A percentile compares a stretch with the other conserved stretches of the same genome.
Conservation (phyloP, 2,888 invertebrate genomes). For the Conus canariensis region DNA sequence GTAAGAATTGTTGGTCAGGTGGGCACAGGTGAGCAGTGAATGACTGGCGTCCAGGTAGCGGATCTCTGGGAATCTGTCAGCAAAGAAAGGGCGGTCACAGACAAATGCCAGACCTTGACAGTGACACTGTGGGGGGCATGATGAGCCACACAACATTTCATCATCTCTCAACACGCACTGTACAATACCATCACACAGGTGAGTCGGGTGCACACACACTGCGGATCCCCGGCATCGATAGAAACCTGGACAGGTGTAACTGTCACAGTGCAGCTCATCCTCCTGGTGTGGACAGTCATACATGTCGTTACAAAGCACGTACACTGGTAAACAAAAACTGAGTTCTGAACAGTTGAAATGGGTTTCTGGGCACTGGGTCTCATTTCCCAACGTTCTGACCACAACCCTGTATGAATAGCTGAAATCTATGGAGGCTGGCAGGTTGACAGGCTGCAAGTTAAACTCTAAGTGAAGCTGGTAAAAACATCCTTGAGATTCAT, state of each 20-base stretch:
- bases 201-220: background rate
- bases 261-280: background rate
- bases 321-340: constrained; percentile 9
- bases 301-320: constrained; percentile 8
- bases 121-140: background rate
- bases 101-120: constrained; percentile 15
- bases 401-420: background rate
- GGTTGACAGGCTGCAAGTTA: background rate
- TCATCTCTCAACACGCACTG: background rate
- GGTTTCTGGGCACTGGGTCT: constrained; percentile 1
- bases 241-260: constrained; percentile 16
- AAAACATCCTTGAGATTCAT: background rate
- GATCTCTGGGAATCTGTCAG: background rate
- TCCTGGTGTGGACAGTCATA: constrained; percentile 15
- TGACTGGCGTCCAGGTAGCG: constrained; percentile 24
- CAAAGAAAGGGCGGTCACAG: background rate
- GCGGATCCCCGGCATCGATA: background rate
- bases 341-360: constrained; percentile 13
- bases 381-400: background rate
- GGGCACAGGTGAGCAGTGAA: background rate
- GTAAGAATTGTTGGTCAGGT: constrained; percentile 1
- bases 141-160: background rate
- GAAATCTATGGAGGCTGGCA: background rate
- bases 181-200: background rate
- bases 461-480: too few species aligned